Conservation (phyloP, 1,140 invertebrate species). For the Parapsyche elsis region DNA sequence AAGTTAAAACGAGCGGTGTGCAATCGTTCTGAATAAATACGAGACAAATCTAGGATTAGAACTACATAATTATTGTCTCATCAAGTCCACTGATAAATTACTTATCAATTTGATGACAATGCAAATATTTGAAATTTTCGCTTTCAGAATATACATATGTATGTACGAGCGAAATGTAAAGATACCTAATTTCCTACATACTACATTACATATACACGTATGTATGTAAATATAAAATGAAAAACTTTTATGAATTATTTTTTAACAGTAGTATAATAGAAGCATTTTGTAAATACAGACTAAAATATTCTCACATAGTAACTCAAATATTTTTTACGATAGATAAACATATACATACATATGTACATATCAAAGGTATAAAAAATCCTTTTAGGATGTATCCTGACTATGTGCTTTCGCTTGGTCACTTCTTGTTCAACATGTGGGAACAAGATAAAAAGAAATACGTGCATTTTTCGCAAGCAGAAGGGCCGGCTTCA, state of each 20-base stretch:
- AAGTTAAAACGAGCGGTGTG: too few species aligned
- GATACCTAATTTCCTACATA: neutral
- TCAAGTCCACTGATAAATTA: neutral
- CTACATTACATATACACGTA: neutral
- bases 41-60: too few species aligned
- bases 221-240: neutral
- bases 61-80: too few species aligned
- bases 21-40: too few species aligned
- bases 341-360: neutral
- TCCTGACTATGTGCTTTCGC: neutral
- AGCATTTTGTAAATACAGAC: too few species aligned
- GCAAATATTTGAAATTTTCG: neutral
- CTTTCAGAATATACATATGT: neutral
- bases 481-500: constrained; percentile 35
- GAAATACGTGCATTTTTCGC: neutral
- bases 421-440: constrained; percentile 22
- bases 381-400: neutral
- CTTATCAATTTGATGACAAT: neutral
- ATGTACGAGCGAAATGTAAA: too few species aligned
- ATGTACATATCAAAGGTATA: neutral
- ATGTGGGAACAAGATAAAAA: constrained; percentile 8
- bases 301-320: too few species aligned
- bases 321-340: neutral
- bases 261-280: too few species aligned
- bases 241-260: too few species aligned